Base-by-base conservation (phyloP, 1,140 invertebrate genomes). In the Tetraneura akinire region DNA sequence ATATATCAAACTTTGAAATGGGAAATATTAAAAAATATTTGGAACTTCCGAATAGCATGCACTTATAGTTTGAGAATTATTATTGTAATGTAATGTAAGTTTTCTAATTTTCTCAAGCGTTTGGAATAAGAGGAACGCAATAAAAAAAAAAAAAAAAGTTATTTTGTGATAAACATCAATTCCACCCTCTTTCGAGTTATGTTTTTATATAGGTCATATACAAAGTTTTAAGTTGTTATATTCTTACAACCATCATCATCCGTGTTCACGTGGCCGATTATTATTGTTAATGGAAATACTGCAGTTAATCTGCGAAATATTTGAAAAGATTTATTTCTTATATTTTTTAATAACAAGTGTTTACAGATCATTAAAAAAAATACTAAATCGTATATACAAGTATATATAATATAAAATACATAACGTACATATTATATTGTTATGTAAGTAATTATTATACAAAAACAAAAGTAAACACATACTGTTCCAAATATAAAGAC, bases 111-210 rank as follows among this genome's bases (percentile, higher is more conserved):
- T 73, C 45, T 32, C 45, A 21, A 49, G 32, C 45, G 18, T 71
- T n/a, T 73, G 14, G 21, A 37, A 51, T 73, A 53, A n/a, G 29
- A 53, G 26, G 26, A 53, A 47, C 13, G n/a, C 10, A 73, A 73
- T 73, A 53, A 73, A 53, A 71, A 37, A 37, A 53, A 73, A 53
- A 71, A 37, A 37, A 18, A 73, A 73, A 73, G 70, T 73, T 53
- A 29, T 51, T 73, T 53, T 73, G 23, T 37, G 70, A 73, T 53
- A 73, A 53, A 73, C 70, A n/a, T 47, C 11, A 51, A 73, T 73
- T 53, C 26, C 32, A 55, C 70, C 47, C 51, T 23, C 66, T 68
- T 68, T 4, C 2, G 10, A 68, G 23, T 37, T 4, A 16, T 32
- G 18, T 51, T 73, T 18, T 51, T 55, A 32, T 37, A 37, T 37